Evolutionary conservation across 2,888 invertebrate genomes (phyloP).

Genomic region (Biston stratarius): DNA sequence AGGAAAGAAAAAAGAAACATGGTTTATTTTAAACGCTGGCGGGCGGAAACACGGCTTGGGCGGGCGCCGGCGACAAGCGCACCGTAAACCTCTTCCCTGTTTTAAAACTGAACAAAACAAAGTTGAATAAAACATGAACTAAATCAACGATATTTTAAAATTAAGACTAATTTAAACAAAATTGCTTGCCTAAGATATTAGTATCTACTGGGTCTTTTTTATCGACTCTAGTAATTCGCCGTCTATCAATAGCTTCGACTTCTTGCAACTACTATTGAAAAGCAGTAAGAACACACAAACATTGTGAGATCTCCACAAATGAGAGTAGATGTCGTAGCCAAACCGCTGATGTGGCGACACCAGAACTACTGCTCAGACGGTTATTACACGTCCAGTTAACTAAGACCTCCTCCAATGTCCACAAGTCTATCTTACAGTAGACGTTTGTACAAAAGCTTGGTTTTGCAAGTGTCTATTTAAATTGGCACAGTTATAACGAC

Average conservation of each 20-base stretch:
- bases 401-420: constrained; percentile 58
- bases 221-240: background rate
- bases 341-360: constrained; percentile 79
- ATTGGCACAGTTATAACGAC: constrained; percentile 69
- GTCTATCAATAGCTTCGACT: background rate
- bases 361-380: constrained; percentile 73
- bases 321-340: constrained; percentile 66
- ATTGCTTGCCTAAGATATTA: background rate
- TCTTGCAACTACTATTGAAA: constrained; percentile 25
- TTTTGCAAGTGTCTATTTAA: constrained; percentile 18
- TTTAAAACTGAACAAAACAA: constrained; percentile 64
- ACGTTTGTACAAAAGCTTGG: background rate
- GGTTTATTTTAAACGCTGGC: constrained; percentile 75
- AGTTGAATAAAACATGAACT: constrained; percentile 47
- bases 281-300: constrained; percentile 53
- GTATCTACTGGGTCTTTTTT: background rate
- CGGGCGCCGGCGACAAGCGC: constrained; percentile 63
- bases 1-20: constrained; percentile 60
- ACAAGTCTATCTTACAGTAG: constrained; percentile 39
- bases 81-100: constrained; percentile 64
- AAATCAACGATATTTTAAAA: constrained; percentile 42
- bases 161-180: background rate
- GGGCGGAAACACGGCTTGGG: constrained; percentile 79
- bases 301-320: constrained; percentile 68
- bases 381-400: constrained; percentile 67